Evolutionary conservation across 2,888 invertebrate species (phyloP).

Genomic region (Metacarcinus magister): DNA sequence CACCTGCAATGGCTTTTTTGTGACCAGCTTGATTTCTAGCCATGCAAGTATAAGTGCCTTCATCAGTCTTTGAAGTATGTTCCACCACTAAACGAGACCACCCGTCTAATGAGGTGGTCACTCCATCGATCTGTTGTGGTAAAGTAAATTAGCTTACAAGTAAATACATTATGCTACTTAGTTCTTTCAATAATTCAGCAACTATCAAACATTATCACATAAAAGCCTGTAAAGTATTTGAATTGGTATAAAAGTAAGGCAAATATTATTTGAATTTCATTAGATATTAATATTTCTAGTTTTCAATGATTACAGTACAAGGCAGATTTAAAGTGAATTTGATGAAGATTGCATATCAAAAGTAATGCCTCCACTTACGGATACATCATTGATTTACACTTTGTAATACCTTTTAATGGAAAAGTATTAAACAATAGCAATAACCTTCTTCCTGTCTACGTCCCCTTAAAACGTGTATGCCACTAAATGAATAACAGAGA

Average conservation of each 20-base stretch:
- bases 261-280: too few species aligned
- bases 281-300: not conserved
- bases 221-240: too few species aligned
- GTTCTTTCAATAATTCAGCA: not conserved
- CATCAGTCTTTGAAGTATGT: slow-evolving; percentile 77
- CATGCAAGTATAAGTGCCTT: slow-evolving; percentile 80
- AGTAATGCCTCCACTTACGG: too few species aligned
- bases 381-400: too few species aligned
- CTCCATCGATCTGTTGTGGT: slow-evolving; percentile 74
- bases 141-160: not conserved
- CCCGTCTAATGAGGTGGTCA: slow-evolving; percentile 62
- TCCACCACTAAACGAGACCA: slow-evolving; percentile 69
- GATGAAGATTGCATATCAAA: not conserved
- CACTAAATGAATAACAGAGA: too few species aligned
- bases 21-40: slow-evolving; percentile 77
- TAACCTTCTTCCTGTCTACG: too few species aligned
- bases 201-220: too few species aligned
- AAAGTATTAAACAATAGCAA: too few species aligned
- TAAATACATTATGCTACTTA: not conserved
- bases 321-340: not conserved
- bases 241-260: too few species aligned
- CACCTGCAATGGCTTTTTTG: slow-evolving; percentile 78
- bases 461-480: too few species aligned
- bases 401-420: too few species aligned
- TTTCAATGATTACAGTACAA: not conserved